A percentile compares a stretch with the other conserved stretches of the same genome.
Conservation (phyloP, 2,888 invertebrate genomes). For the Ischnura elegans region DNA sequence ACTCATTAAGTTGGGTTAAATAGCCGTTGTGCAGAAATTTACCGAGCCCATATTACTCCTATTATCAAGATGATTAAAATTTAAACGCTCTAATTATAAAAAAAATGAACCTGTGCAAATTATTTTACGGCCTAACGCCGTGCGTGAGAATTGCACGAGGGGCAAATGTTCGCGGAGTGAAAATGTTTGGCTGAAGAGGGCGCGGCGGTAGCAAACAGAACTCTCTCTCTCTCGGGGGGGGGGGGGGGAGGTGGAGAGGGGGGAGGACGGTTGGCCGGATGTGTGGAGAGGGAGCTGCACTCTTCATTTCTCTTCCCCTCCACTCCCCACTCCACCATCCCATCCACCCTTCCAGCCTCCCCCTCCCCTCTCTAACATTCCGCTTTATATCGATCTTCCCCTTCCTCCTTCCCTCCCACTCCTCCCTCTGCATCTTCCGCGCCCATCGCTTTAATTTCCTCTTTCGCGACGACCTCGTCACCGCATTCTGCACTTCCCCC, state of each 20-base stretch:
- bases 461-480: background rate
- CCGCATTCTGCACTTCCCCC: background rate
- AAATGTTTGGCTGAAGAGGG: background rate
- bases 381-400: constrained; percentile 9
- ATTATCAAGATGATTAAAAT: too few relatives aligned
- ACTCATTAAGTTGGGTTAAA: too few relatives aligned
- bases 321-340: background rate
- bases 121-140: background rate
- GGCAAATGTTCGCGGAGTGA: background rate
- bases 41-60: too few relatives aligned
- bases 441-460: constrained; percentile 26
- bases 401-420: background rate
- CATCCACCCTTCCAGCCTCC: background rate
- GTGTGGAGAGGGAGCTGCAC: too few relatives aligned
- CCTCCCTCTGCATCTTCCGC: background rate
- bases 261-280: background rate
- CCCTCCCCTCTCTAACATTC: background rate
- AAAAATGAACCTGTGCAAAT: too few relatives aligned
- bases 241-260: background rate
- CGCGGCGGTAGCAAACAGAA: background rate
- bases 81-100: too few relatives aligned
- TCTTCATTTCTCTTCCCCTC: background rate
- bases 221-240: background rate
- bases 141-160: background rate
- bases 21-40: too few relatives aligned